These are phyloP conservation scores for Eueides isabella DNA, from an alignment of 1,140 invertebrate genomes.

Conservation along the genomic window DNA sequence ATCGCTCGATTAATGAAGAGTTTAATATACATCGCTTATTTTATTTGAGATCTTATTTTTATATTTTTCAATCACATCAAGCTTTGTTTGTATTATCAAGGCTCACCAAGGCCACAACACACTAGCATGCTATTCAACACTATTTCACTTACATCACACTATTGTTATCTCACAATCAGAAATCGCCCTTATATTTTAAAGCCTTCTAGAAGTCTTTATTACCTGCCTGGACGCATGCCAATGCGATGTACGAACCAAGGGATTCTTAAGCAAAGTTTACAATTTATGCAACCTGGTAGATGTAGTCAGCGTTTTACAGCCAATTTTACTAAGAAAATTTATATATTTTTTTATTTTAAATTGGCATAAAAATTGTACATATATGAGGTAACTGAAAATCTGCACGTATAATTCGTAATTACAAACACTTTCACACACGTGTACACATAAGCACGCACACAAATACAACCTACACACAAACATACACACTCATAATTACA, in stretches of 20 bases:
- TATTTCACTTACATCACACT: not conserved
- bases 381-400: too few species aligned
- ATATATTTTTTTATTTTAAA: not conserved
- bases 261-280: slow-evolving; percentile 13
- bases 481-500: too few species aligned
- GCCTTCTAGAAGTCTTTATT: slow-evolving; percentile 7
- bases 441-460: too few species aligned
- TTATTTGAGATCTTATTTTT: too few species aligned
- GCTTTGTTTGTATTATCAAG: not conserved
- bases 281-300: slow-evolving; percentile 2
- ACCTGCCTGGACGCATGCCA: slow-evolving; percentile 13
- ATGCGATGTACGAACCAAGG: slow-evolving; percentile 6
- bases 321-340: not conserved
- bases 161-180: not conserved
- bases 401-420: too few species aligned
- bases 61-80: too few species aligned
- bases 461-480: too few species aligned
- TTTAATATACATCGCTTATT: too few species aligned
- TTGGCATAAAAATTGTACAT: too few species aligned
- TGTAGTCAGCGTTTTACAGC: slow-evolving; percentile 9
- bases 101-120: not conserved
- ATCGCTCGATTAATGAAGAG: too few species aligned
- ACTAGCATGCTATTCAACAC: not conserved
- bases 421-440: too few species aligned
- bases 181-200: not conserved